Evolutionary conservation across 2,888 invertebrate species (phyloP).

Genomic region (Abrostola tripartita): DNA sequence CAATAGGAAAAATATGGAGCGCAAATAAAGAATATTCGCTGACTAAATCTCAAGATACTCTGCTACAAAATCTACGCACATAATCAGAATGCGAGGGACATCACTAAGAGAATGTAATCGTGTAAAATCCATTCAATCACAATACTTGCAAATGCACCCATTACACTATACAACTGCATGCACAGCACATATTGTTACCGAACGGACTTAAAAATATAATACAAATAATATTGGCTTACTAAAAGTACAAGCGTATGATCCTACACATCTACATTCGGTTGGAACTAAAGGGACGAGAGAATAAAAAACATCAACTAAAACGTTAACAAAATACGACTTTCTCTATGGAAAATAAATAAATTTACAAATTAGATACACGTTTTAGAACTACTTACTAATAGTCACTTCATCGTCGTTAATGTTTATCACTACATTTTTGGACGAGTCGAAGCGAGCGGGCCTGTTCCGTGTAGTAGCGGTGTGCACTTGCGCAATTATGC

Average conservation of each 20-base stretch:
- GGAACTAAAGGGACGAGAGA: constrained; percentile 83
- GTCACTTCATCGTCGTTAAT: constrained; percentile 81
- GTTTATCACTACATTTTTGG: constrained; percentile 80
- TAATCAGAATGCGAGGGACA: constrained; percentile 74
- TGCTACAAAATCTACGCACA: constrained; percentile 62
- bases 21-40: constrained; percentile 48
- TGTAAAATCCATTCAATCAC: constrained; percentile 76
- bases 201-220: constrained; percentile 81
- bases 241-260: constrained; percentile 88
- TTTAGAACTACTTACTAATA: constrained; percentile 83
- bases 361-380: constrained; percentile 88
- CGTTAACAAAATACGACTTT: constrained; percentile 88
- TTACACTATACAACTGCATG: constrained; percentile 73
- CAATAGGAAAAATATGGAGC: too few species aligned
- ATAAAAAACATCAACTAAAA: constrained; percentile 87
- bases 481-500: constrained; percentile 50
- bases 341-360: constrained; percentile 88
- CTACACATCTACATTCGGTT: constrained; percentile 85
- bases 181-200: constrained; percentile 76
- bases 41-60: constrained; percentile 53
- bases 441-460: constrained; percentile 70
- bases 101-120: constrained; percentile 74
- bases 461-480: constrained; percentile 40
- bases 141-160: constrained; percentile 75
- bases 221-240: constrained; percentile 85